Evolutionary conservation across 2,797 vertebrate genomes (phyloP).

Genomic region (Ceyx erithaca): DNA sequence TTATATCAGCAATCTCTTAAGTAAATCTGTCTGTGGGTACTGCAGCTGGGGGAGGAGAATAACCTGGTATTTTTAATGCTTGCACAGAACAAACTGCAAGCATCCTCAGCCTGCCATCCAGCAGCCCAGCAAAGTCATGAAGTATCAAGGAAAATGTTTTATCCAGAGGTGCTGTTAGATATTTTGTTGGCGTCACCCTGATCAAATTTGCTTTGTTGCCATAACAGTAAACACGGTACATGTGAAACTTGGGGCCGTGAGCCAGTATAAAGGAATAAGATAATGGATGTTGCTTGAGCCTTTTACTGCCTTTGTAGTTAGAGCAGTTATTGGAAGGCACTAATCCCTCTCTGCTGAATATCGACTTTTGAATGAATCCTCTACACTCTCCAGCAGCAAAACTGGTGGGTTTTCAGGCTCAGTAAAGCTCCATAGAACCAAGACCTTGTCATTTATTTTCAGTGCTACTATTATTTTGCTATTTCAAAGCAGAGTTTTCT

Average conservation of each 20-base stretch:
- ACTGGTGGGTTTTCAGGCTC: constrained; percentile 47
- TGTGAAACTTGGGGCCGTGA: neutral
- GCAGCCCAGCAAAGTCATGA: neutral
- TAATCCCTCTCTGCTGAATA: constrained; percentile 33
- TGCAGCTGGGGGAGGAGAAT: neutral
- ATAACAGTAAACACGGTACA: neutral
- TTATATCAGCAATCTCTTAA: neutral
- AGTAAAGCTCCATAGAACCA: constrained; percentile 25
- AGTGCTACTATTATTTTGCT: constrained; percentile 45
- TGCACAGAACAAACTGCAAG: neutral
- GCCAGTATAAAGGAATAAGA: neutral
- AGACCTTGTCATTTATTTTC: constrained; percentile 40
- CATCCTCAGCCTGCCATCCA: neutral
- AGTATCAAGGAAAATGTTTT: neutral
- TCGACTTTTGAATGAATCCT: constrained; percentile 12
- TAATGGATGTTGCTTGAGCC: constrained; percentile 20
- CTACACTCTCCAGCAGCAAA: neutral
- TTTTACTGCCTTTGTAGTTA: constrained; percentile 21
- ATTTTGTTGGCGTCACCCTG: neutral
- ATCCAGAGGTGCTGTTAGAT: neutral
- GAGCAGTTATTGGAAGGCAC: constrained; percentile 35
- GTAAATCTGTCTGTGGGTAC: neutral
- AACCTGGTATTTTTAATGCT: neutral
- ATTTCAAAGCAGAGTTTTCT: constrained; percentile 57
- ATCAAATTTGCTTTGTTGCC: neutral